Base-by-base conservation (phyloP, 1,140 invertebrate species). In the Drosophila mayri region DNA sequence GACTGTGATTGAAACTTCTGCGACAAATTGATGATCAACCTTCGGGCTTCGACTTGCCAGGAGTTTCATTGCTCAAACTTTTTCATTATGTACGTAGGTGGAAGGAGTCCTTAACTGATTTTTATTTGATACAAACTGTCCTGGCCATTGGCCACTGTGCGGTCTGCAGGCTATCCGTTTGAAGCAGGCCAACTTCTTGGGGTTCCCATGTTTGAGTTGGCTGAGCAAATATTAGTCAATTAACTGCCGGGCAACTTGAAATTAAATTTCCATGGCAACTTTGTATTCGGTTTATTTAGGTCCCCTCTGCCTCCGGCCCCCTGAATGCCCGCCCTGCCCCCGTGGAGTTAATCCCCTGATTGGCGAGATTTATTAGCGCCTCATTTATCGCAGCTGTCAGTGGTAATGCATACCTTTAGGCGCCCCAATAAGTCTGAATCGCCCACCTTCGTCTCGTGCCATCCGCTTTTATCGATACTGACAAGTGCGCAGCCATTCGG, bases 331-430 rank as follows among this genome's bases (percentile, higher is more conserved):
- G 16, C 32, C 10, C 20, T 37, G 4, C 14, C 20, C 18, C 32
- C 11, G 8, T 37, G 28, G 22, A 46, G 60, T 30, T 62, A 67
- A 55, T 55, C 30, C 49, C 25, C 25, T 43, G 68, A 52, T 66
- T 63, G 40, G 38, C 44, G 62, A 84, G 85, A 87, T 88, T 87
- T 87, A 88, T 80, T 62, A 67, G 49, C 67, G 44, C 47, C 80
- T 47, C 85, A 84, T 88, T 84, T 90, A 90, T 87, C 58, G 63
- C 64, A 72, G 44, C 60, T 72, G 40, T 70, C 71, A 67, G 65
- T 47, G 72, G 62, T 50, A 63, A 55, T 55, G 84, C 76, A 74
- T 80, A 80, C 84, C 79, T 83, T 84, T 40, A 41, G 85, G 84
- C 81, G 55, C 30, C 47, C 44, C 49, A 50, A 58, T 28, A 46